A percentile compares a stretch with the other conserved stretches of the same genome.
Evolutionary conservation across 2,888 invertebrate species (phyloP).

Genomic region (Drosophila mimica): DNA sequence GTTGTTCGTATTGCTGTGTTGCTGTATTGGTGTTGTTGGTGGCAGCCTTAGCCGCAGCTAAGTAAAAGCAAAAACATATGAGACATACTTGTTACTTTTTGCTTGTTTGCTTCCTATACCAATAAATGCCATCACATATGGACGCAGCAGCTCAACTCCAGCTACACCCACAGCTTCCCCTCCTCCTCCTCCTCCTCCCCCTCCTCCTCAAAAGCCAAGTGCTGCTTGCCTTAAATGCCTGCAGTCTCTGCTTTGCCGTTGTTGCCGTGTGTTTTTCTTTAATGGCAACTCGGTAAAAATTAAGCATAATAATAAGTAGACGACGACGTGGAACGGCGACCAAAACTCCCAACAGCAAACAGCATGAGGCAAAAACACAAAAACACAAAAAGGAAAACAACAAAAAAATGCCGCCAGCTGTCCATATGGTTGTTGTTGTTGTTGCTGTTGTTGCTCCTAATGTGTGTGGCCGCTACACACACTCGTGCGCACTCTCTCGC

Average conservation of each 20-base stretch:
- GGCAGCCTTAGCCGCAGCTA: slow-evolving; percentile 57
- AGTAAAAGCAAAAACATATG: slow-evolving; percentile 66
- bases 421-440: slow-evolving; percentile 49
- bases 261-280: slow-evolving; percentile 52
- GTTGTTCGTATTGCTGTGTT: slow-evolving; percentile 32
- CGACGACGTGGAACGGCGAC: slow-evolving; percentile 34
- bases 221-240: slow-evolving; percentile 53
- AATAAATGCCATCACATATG: slow-evolving; percentile 64
- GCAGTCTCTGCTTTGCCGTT: slow-evolving; percentile 34
- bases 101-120: slow-evolving; percentile 64
- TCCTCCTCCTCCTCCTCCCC: neutral
- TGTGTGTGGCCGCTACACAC: slow-evolving; percentile 58
- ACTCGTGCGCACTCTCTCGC: slow-evolving; percentile 44
- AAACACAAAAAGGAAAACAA: slow-evolving; percentile 2
- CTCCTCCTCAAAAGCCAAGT: slow-evolving; percentile 13
- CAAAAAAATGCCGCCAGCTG: slow-evolving; percentile 55
- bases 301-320: slow-evolving; percentile 77
- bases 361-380: slow-evolving; percentile 24
- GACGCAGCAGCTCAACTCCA: slow-evolving; percentile 45
- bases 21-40: slow-evolving; percentile 21
- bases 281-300: slow-evolving; percentile 64
- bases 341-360: slow-evolving; percentile 65
- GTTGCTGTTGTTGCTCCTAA: slow-evolving; percentile 43
- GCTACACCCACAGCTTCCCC: neutral
- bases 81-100: slow-evolving; percentile 64